Evolutionary conservation across 1,140 invertebrate genomes (phyloP), one percentile per base, ranked within the genome.

Genomic region (Epicauta chinensis): DNA sequence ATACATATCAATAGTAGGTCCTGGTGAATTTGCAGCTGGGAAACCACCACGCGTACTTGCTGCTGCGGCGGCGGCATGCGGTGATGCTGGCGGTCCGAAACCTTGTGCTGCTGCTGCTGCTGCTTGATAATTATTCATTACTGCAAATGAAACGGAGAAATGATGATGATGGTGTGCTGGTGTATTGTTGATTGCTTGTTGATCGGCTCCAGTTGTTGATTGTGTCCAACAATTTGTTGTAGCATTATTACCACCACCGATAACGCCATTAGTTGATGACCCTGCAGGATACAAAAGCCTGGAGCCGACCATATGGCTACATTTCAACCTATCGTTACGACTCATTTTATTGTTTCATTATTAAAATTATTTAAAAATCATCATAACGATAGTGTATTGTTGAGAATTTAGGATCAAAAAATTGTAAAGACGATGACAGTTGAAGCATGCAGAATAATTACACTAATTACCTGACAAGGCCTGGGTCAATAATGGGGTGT

Each of bases 41-140:
- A 93, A 93, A 68, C 88, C 74, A 66, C 77, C 75, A 62, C 84
- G 81, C 61, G 87, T 79, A 62, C 74, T 74, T 44, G 73, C 75
- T 35, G 77, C 47, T 5, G 23, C 23, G 80, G 81, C 51, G 46
- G 72, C 75, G 12, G 72, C 75, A 61, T 80, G 78, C 32, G 83
- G 82, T 50, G 83, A 84, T 32, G 82, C 77, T 37, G 82, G 82
- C 51, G 82, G 82, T 57, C 73, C 89, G 62, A 84, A 88, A 37
- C 84, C 84, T 52, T 76, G 74, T 44, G 77, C 76, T 37, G 78
- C 83, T 57, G 82, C 86, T 35, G 86, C 86, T 57, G 84, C 84
- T 38, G 86, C 86, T 71, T 87, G 89, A 76, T 94, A 93, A 79
- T 93, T 94, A 80, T 93, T 94, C 86, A 95, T 92, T 76, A 94